Base-by-base conservation (phyloP, 1,140 invertebrate genomes). In the Laodelphax striatellus region DNA sequence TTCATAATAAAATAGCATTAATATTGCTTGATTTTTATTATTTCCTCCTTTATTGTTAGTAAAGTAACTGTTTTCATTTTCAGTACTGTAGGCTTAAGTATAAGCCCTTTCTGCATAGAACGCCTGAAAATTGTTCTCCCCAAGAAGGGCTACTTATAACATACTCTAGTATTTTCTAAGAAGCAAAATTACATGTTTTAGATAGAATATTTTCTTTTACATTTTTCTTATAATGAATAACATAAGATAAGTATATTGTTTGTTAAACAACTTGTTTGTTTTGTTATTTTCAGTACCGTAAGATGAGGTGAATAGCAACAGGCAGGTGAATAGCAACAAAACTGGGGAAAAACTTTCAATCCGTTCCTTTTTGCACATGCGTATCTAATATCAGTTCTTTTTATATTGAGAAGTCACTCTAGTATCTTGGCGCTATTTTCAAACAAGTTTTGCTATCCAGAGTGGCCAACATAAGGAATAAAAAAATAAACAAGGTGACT, bases 51-150 rank as follows among this genome's bases (percentile, higher is more conserved):
- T 31, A 31, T 31, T 31, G 28, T 31, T 31, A 31, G 4, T 31
- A 31, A 31, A 31, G 28, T 31, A 31, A 31, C 28, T 31, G 28
- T 31, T 31, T 31, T 31, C 4, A 31, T 31, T 22, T 57, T 44
- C 31, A 31, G 16, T 41, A 19, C n/a, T 11, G 21, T 44, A 9
- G 19, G 14, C 10, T 14, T 21, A 16, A 31, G 22, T 43, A 57
- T 57, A 57, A 24, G 41, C 56, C 56, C 42, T 42, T 57, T 44
- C 19, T 57, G 38, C 34, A 58, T 58, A 52, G 42, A 52, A 50
- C 44, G 28, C 43, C 24, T 22, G n/a, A 58, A 58, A 58, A 58
- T 50, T 13, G 57, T 28, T 52, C 42, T 58, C 43, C 41, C 44
- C 19, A 58, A 52, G 44, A 31, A 31, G 28, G 24, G 50, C 42